Base-by-base conservation (phyloP, 2,113 vertebrate species). In the Theropithecus gelada region DNA sequence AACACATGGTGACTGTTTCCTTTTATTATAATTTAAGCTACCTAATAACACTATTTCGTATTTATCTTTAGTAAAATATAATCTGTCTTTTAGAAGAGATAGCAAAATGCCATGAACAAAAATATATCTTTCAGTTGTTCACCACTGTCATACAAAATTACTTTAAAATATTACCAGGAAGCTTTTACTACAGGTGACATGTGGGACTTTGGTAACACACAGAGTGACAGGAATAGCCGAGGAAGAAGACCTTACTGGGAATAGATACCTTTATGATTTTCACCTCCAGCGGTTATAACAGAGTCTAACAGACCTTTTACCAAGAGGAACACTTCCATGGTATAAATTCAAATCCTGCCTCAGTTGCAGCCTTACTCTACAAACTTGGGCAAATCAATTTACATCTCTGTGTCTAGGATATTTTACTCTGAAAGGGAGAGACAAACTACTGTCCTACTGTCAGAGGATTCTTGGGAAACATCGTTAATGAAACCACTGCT, bases 21-120 rank as follows among this genome's bases (percentile, higher is more conserved):
- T 35, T 89, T 95, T 48, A 86, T 72, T 57, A 59, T 64, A 80
- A 70, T 92, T 75, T 72, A 45, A 88, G 78, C 12, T 82, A 66
- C 45, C 14, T 83, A 50, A 92, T 38, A 64, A 45, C 32, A 90
- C 48, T 50, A 80, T 83, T 83, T 93, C 16, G 4, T 43, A 90
- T 38, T 90, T 83, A 85, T 78, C 27, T 86, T 57, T 80, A 95
- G 57, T 70, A 87, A 94, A 70, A 79, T 23, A 88, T 6, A 92
- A 73, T 32, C 2, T 52, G 12, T 30, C 57, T 91, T 96, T 96
- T 68, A 91, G 43, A 92, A 92, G 95, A 78, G 38, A 75, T n/a
- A 87, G 40, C 76, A 97, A 91, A 86, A 92, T 70, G 86, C 78
- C 50, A 59, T 32, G 40, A 84, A 88, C 30, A 66, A 73, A 97